Percentiles rank a stretch among this genome's conserved stretches.
phyloP scores from a whole-genome alignment of 2,888 invertebrate genomes.

The Allygus modestus region DNA sequence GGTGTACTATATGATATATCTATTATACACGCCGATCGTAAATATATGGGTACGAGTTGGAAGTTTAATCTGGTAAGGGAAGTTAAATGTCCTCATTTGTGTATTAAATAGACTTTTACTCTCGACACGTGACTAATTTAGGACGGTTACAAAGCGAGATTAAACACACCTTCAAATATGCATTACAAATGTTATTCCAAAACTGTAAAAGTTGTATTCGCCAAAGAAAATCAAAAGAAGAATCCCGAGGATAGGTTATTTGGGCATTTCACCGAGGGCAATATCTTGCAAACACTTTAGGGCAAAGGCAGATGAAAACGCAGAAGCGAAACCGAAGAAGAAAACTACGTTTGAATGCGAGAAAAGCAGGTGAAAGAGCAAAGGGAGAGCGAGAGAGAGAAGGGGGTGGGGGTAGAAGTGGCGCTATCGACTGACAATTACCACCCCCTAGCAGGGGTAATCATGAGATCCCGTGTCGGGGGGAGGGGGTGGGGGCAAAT shows the following conservation, averaged over 20 bases:
- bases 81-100: too few relatives aligned
- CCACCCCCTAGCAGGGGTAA: constrained; percentile 45
- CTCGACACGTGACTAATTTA: too few relatives aligned
- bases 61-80: too few relatives aligned
- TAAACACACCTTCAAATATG: too few relatives aligned
- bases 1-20: too few relatives aligned
- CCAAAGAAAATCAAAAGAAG: too few relatives aligned
- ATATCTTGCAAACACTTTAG: constrained; percentile 12
- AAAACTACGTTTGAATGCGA: not conserved
- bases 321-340: constrained; percentile 10
- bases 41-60: too few relatives aligned
- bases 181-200: too few relatives aligned
- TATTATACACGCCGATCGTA: too few relatives aligned
- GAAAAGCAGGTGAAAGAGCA: constrained; percentile 39
- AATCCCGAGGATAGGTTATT: not conserved
- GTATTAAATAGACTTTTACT: too few relatives aligned
- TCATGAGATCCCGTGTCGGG: constrained; percentile 53
- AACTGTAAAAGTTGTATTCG: too few relatives aligned
- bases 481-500: constrained; percentile 34
- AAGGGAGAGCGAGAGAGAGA: not conserved
- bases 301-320: not conserved
- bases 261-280: not conserved
- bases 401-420: constrained; percentile 1
- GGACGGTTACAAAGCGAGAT: too few relatives aligned
- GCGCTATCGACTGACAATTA: constrained; percentile 54